These are phyloP conservation scores for Montipora capricornis DNA, from an alignment of 64 coral and sea anemone genomes.

Conservation along the genomic window DNA sequence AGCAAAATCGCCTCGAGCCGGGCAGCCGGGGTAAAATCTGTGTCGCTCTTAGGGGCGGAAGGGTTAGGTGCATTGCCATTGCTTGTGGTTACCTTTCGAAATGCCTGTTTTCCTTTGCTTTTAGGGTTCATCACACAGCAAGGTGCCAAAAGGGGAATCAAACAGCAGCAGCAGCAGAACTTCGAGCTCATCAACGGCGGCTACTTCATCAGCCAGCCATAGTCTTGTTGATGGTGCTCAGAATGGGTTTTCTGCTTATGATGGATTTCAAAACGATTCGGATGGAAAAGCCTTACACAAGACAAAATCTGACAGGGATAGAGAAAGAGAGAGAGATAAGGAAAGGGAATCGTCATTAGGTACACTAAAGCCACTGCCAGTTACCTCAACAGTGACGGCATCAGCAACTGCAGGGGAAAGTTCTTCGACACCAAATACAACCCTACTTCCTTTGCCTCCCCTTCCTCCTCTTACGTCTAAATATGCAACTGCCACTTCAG, in stretches of 20 bases:
- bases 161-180: not conserved
- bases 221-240: constrained; percentile 7
- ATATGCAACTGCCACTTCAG: constrained; percentile 78
- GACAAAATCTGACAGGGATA: constrained; percentile 25
- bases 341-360: constrained; percentile 11
- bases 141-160: constrained; percentile 34
- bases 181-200: not conserved
- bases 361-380: constrained; percentile 35
- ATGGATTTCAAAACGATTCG: not conserved
- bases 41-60: too few relatives aligned
- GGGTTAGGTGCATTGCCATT: not conserved
- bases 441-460: constrained; percentile 70
- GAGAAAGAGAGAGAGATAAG: constrained; percentile 19
- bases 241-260: constrained; percentile 22
- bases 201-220: not conserved
- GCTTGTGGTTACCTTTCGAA: not conserved
- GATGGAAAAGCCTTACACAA: constrained; percentile 24
- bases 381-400: constrained; percentile 64
- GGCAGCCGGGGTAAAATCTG: too few relatives aligned
- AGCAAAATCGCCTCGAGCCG: too few relatives aligned
- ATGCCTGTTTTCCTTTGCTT: not conserved
- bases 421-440: constrained; percentile 59
- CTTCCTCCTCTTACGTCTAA: constrained; percentile 91
- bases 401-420: constrained; percentile 70
- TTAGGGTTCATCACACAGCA: constrained; percentile 37